These are phyloP conservation scores for Eupithecia dodoneata DNA, from an alignment of 2,888 invertebrate species.

Conservation along the genomic window DNA sequence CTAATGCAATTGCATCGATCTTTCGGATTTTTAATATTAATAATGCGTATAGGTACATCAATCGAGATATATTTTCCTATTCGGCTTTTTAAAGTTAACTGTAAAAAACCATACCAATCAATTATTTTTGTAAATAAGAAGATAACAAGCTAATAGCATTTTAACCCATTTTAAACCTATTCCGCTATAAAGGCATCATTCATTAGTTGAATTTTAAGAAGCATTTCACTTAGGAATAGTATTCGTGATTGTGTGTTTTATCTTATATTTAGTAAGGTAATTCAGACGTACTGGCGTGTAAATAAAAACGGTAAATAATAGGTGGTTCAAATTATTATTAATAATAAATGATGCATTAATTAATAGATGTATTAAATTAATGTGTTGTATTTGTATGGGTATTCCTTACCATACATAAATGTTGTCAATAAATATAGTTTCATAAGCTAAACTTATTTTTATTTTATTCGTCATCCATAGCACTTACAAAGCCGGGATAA, in stretches of 20 bases:
- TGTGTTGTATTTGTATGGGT: conserved; percentile 24
- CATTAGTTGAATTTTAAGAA: not conserved
- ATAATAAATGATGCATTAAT: no score
- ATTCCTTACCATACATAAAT: conserved; percentile 16
- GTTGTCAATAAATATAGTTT: conserved; percentile 31
- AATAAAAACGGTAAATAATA: not conserved
- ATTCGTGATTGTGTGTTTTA: not conserved
- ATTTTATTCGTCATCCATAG: conserved; percentile 48
- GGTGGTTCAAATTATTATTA: not conserved
- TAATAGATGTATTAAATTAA: conserved; percentile 11
- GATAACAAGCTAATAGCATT: not conserved
- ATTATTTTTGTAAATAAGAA: not conserved
- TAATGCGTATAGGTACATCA: not conserved
- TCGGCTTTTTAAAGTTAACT: not conserved
- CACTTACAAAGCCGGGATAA: conserved; percentile 56
- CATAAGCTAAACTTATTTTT: conserved; percentile 27
- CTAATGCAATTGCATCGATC: not conserved
- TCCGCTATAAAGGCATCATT: not conserved
- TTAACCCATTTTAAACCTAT: not conserved
- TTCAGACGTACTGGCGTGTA: not conserved
- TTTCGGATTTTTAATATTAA: not conserved
- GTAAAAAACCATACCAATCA: not conserved
- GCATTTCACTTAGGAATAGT: not conserved
- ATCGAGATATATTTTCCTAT: not conserved
- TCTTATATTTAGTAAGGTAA: not conserved